These are phyloP conservation scores for Laticauda laticaudata DNA, from an alignment of 2,113 vertebrate genomes.

Conservation along the genomic window DNA sequence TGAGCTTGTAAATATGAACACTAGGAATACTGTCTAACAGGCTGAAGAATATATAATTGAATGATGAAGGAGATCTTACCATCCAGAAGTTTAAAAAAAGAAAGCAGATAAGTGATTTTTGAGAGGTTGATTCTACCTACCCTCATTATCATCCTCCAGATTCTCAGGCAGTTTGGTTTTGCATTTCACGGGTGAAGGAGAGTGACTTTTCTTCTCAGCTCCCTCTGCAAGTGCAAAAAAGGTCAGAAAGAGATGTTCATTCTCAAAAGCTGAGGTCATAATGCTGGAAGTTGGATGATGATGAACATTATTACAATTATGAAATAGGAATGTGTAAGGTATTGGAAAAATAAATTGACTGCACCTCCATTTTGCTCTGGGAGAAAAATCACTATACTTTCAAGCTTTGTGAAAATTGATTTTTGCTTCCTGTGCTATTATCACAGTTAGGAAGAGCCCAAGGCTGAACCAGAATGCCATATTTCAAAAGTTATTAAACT, in stretches of 20 bases:
- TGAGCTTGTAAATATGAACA: constrained; percentile 10
- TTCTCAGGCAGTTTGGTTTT: constrained; percentile 69
- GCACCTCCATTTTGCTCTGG: constrained; percentile 37
- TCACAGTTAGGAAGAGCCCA: background rate
- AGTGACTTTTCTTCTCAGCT: constrained; percentile 60
- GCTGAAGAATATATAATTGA: constrained; percentile 2
- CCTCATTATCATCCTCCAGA: constrained; percentile 63
- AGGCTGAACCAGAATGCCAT: constrained; percentile 19
- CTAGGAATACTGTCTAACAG: background rate
- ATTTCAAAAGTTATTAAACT: constrained; percentile 25
- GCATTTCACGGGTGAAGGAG: constrained; percentile 66
- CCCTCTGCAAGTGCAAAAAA: constrained; percentile 58
- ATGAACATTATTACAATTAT: constrained; percentile 1
- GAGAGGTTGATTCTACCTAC: constrained; percentile 55
- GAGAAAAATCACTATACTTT: background rate
- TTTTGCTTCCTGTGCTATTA: constrained; percentile 6
- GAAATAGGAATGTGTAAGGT: constrained; percentile 17
- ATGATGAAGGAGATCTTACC: constrained; percentile 34
- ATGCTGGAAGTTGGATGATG: background rate
- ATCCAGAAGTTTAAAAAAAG: background rate
- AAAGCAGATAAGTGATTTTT: constrained; percentile 10
- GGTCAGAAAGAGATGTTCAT: background rate
- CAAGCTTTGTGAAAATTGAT: constrained; percentile 37
- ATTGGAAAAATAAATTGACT: constrained; percentile 22
- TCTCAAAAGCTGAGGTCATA: constrained; percentile 13